Conservation (phyloP, 2,888 invertebrate genomes). For the Chrysotoxum bicinctum region DNA sequence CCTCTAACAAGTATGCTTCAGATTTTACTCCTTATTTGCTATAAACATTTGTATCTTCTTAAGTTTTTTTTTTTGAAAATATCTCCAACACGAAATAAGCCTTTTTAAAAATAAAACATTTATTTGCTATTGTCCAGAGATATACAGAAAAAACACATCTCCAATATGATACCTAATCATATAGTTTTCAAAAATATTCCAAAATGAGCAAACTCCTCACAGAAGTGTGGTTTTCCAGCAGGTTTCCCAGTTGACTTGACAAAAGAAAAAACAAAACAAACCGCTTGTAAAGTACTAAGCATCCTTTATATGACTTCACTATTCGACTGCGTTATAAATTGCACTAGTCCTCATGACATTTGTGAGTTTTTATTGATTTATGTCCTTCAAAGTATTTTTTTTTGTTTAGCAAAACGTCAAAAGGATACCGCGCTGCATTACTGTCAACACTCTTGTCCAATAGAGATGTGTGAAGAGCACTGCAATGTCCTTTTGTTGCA, state of each 20-base stretch:
- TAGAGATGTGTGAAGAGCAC: constrained; percentile 49
- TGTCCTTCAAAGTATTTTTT: constrained; percentile 47
- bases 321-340: constrained; percentile 60
- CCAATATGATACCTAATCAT: constrained; percentile 27
- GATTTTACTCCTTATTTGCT: constrained; percentile 34
- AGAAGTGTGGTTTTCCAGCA: constrained; percentile 66
- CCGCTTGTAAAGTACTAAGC: constrained; percentile 27
- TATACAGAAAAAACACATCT: constrained; percentile 49
- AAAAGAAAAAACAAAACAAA: constrained; percentile 25
- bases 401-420: constrained; percentile 40
- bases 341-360: constrained; percentile 57
- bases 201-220: constrained; percentile 49
- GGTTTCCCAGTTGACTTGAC: constrained; percentile 43
- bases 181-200: constrained; percentile 22
- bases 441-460: constrained; percentile 70
- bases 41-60: constrained; percentile 48
- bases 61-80: not conserved
- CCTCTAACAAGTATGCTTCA: not conserved
- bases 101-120: constrained; percentile 66
- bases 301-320: constrained; percentile 21
- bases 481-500: constrained; percentile 62
- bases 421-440: constrained; percentile 67
- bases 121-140: constrained; percentile 30
- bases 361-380: constrained; percentile 68
- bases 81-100: constrained; percentile 59